phyloP scores from a whole-genome alignment of 1,140 invertebrate species.

The Trichonephila clavipes region DNA sequence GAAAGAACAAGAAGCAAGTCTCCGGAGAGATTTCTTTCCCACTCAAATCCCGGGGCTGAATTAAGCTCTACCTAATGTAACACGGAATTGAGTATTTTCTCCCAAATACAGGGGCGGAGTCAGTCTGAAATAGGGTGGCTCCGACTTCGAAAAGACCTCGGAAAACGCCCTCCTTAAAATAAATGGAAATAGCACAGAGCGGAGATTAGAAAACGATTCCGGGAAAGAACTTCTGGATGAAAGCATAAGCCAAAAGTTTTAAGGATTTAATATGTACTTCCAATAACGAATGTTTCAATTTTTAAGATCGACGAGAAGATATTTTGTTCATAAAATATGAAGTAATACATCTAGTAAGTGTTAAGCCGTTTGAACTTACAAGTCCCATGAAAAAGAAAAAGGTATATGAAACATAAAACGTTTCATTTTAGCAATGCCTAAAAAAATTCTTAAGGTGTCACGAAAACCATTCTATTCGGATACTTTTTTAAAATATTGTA shows the following conservation, averaged over 20 bases:
- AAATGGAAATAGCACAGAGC: slow-evolving; percentile 8
- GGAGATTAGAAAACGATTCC: not conserved
- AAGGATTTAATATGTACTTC: not conserved
- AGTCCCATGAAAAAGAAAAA: too few species aligned
- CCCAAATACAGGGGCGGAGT: slow-evolving; percentile 5
- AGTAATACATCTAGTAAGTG: too few species aligned
- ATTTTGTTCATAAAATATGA: too few species aligned
- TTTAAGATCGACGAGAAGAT: not conserved
- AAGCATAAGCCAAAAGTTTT: not conserved
- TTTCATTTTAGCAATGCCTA: too few species aligned
- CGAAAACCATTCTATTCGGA: too few species aligned
- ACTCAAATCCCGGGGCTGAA: slow-evolving; percentile 18
- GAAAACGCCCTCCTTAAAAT: slow-evolving; percentile 26
- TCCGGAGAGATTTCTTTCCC: not conserved
- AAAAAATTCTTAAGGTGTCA: too few species aligned
- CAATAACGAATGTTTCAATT: not conserved
- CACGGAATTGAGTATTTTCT: slow-evolving; percentile 33
- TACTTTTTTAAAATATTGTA: too few species aligned
- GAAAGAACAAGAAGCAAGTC: not conserved
- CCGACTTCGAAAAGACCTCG: not conserved
- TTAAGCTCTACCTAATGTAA: slow-evolving; percentile 35
- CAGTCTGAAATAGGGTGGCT: slow-evolving; percentile 22
- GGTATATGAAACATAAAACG: too few species aligned
- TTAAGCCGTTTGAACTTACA: too few species aligned
- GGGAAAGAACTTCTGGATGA: not conserved